These are phyloP conservation scores for Polyommatus iphigenia DNA, from an alignment of 2,888 invertebrate genomes.

Conservation along the genomic window DNA sequence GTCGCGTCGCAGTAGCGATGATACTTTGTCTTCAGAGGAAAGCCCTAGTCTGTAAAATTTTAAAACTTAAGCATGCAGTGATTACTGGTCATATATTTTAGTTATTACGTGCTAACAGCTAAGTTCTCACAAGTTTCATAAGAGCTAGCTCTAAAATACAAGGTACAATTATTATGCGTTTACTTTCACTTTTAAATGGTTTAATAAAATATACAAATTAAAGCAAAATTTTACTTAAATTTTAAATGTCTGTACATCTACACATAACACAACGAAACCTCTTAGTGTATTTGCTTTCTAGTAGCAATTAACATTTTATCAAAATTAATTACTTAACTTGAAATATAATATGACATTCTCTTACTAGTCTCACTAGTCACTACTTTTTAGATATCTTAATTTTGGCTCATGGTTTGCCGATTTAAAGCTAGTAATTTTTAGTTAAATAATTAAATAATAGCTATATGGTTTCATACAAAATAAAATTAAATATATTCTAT, in stretches of 20 bases:
- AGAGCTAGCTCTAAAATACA: slow-evolving; percentile 14
- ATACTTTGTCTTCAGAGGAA: too few species aligned
- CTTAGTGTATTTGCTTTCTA: slow-evolving; percentile 2
- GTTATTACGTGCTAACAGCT: slow-evolving; percentile 2
- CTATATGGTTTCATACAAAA: not conserved
- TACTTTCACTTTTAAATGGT: slow-evolving; percentile 26
- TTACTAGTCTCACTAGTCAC: too few species aligned
- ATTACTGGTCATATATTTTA: not conserved
- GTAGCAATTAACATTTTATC: slow-evolving; percentile 3
- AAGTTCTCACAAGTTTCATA: slow-evolving; percentile 1
- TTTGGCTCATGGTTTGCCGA: not conserved
- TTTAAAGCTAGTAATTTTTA: not conserved
- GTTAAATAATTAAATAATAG: too few species aligned
- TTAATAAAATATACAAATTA: slow-evolving; percentile 25
- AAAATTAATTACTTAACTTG: not conserved
- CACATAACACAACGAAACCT: not conserved
- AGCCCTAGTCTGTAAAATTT: not conserved
- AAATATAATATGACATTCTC: not conserved
- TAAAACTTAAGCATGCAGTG: too few species aligned
- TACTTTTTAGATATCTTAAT: not conserved
- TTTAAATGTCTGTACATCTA: not conserved
- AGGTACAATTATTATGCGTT: slow-evolving; percentile 4
- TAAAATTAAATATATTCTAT: too few species aligned
- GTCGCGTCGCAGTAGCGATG: too few species aligned
- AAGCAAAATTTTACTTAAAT: slow-evolving; percentile 15